Base-by-base conservation (phyloP, 2,797 vertebrate genomes). In the Chelonia mydas region DNA sequence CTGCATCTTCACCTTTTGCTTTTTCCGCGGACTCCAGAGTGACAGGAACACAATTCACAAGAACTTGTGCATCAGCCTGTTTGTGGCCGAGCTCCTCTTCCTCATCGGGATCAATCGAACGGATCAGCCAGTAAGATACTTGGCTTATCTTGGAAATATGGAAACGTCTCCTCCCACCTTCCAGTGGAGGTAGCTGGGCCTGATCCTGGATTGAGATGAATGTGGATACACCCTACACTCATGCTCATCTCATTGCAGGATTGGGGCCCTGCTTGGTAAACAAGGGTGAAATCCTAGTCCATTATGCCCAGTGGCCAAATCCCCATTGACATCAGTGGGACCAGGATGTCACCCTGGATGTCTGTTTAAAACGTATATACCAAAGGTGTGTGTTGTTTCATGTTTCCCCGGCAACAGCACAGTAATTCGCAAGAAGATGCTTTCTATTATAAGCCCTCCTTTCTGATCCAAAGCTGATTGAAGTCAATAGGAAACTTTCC, bases 1-100 rank as follows among this genome's bases (percentile, higher is more conserved):
- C 98, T 99, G 99, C 98, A 99, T 99, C 98, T 99, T 99, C 98
- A 99, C 99, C 91, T 99, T 99, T 98, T 99, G 99, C 98, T 99
- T 99, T 98, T 99, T 99, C 98, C 99, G 99, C 0, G 99, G 99
- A 49, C 99, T 99, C 78, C 99, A 99, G 98, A 99, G 99, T 0
- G 99, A 99, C 92, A 99, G 99, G 31, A 99, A 99, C 98, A 99
- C 99, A 6, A 99, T 99, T 98, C 99, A 99, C 96, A 99, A 99
- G 98, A 99, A 99, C 97, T 98, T 99, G 87, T 99, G 99, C 96
- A 98, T 99, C 97, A 99, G 99, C 95, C 98, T 99, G 51, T 99
- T 99, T 23, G 99, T 99, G 91, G 99, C 99, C 0, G 99, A 99
- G 97, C 98, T 99, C 9, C 99, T 99, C 84, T 99, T 99, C 97